phyloP scores from a whole-genome alignment of 2,113 vertebrate species.

The Tragelaphus strepsiceros region DNA sequence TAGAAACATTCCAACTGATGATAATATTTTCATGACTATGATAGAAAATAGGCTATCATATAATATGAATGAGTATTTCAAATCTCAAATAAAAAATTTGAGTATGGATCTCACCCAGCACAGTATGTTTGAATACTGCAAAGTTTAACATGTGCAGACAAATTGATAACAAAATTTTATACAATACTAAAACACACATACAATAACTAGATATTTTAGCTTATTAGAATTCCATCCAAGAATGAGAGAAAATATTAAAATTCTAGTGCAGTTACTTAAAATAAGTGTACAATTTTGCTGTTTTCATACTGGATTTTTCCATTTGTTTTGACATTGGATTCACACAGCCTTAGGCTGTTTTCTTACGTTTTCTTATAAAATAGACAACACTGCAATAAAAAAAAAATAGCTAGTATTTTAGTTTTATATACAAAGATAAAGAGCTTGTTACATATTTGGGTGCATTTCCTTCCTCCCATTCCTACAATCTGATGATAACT shows the following conservation, averaged over 20 bases:
- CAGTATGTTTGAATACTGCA: not conserved
- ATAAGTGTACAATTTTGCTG: not conserved
- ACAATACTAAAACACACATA: not conserved
- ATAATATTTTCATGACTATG: not conserved
- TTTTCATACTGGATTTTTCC: constrained; percentile 23
- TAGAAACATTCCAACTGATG: not conserved
- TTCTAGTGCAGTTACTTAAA: not conserved
- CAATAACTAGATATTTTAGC: not conserved
- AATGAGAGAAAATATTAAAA: constrained; percentile 16
- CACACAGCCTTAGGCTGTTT: constrained; percentile 44
- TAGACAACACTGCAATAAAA: not conserved
- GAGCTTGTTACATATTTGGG: not conserved
- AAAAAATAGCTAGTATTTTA: not conserved
- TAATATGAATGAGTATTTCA: not conserved
- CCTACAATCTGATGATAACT: not conserved
- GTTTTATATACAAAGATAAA: constrained; percentile 13
- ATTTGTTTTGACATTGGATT: constrained; percentile 49
- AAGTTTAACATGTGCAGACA: not conserved
- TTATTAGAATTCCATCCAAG: not conserved
- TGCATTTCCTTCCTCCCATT: not conserved
- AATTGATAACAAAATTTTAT: not conserved
- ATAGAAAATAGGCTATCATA: not conserved
- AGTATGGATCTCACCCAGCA: not conserved
- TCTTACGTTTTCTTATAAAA: constrained; percentile 25
- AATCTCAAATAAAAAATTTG: not conserved